phyloP scores from a whole-genome alignment of 2,888 invertebrate genomes.

The Agrilus cyanescens region DNA sequence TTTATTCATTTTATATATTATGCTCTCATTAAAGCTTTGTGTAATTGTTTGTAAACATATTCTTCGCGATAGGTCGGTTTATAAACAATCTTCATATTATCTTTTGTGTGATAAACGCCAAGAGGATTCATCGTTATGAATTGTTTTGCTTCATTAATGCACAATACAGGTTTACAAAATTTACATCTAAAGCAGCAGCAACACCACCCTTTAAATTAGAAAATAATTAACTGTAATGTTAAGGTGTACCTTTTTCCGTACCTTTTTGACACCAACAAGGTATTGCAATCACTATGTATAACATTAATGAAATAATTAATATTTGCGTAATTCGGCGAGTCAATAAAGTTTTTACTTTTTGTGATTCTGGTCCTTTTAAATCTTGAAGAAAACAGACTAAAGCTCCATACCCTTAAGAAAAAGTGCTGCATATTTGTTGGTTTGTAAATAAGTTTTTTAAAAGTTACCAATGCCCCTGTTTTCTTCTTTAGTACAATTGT shows the following conservation, averaged over 20 bases:
- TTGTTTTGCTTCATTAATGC: slow-evolving; percentile 42
- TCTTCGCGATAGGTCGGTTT: slow-evolving; percentile 44
- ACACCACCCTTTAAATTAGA: slow-evolving; percentile 44
- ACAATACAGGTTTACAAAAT: slow-evolving; percentile 42
- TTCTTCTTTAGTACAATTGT: slow-evolving; percentile 39
- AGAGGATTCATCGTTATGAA: slow-evolving; percentile 46
- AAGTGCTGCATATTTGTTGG: neutral
- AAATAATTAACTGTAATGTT: slow-evolving; percentile 3
- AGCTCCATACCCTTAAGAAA: slow-evolving; percentile 24
- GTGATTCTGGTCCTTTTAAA: slow-evolving; percentile 20
- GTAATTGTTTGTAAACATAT: slow-evolving; percentile 44
- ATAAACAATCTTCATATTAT: slow-evolving; percentile 35
- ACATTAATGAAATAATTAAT: slow-evolving; percentile 33
- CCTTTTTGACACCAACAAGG: slow-evolving; percentile 42
- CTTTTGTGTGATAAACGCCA: slow-evolving; percentile 36
- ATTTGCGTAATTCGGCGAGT: slow-evolving; percentile 26
- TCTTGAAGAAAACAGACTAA: slow-evolving; percentile 34
- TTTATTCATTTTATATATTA: slow-evolving; percentile 18
- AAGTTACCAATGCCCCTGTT: slow-evolving; percentile 33
- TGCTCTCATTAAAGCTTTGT: slow-evolving; percentile 43
- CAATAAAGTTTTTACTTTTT: slow-evolving; percentile 15
- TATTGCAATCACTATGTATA: slow-evolving; percentile 37
- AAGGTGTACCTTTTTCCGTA: slow-evolving; percentile 15
- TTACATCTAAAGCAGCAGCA: slow-evolving; percentile 45
- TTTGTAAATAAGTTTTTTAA: neutral